phyloP scores from a whole-genome alignment of 2,888 invertebrate genomes.

The Tenthredo amoena region DNA sequence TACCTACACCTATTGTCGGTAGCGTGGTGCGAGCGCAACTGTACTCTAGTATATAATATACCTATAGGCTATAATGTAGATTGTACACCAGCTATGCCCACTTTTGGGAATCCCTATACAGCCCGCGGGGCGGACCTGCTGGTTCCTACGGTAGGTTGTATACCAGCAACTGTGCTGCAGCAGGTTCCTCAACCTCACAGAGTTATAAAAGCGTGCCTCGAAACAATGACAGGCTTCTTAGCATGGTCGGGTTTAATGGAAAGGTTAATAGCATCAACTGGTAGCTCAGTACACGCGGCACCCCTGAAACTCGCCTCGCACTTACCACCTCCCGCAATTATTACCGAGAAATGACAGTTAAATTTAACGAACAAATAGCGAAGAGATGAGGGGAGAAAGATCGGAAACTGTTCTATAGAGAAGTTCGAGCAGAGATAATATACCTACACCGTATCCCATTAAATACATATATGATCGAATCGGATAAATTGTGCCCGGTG shows the following conservation, averaged over 20 bases:
- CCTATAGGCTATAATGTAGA: neutral
- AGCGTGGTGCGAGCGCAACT: neutral
- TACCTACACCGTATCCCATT: neutral
- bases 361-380: neutral
- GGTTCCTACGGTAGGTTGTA: neutral
- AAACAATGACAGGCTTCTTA: constrained; percentile 32
- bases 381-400: neutral
- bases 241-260: neutral
- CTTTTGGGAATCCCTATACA: neutral
- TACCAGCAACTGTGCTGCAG: neutral
- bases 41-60: neutral
- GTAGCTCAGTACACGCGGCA: constrained; percentile 3
- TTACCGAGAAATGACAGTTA: neutral
- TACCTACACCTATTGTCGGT: neutral
- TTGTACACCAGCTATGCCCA: neutral
- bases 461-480: neutral
- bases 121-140: neutral
- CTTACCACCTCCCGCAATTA: neutral
- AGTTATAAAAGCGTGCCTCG: constrained; percentile 40
- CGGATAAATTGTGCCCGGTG: neutral
- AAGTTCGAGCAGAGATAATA: neutral
- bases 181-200: constrained; percentile 21
- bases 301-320: neutral
- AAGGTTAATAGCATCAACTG: constrained; percentile 30
- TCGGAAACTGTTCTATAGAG: neutral